A percentile compares a stretch with the other conserved stretches of the same genome.
Evolutionary conservation across 1,140 invertebrate species (phyloP).

Genomic region (Drosophila lacteicornis): DNA sequence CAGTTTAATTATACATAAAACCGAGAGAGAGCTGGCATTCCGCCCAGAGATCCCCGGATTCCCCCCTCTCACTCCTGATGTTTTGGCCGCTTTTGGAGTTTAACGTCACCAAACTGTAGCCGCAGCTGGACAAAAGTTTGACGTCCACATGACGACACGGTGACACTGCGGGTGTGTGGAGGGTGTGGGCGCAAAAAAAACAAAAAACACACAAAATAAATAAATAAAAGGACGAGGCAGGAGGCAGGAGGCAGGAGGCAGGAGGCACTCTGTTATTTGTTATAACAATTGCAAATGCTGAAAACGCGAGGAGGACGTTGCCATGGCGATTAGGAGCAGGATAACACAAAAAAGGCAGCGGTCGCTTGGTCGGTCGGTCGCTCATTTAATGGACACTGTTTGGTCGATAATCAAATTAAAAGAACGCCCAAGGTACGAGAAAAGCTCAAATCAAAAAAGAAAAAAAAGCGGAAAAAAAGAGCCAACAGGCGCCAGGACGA

Average conservation of each 20-base stretch:
- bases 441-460: conserved; percentile 8
- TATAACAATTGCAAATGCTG: conserved; percentile 75
- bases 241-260: not conserved
- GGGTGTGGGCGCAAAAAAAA: conserved; percentile 4
- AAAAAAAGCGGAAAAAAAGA: conserved; percentile 9
- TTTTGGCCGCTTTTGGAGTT: conserved; percentile 2
- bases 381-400: conserved; percentile 84
- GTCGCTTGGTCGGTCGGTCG: conserved; percentile 57
- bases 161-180: conserved; percentile 46
- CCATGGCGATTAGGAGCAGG: conserved; percentile 65
- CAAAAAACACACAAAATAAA: conserved; percentile 4
- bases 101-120: conserved; percentile 38
- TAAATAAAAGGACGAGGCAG: conserved; percentile 1
- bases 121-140: conserved; percentile 80
- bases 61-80: too few species aligned
- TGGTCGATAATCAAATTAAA: conserved; percentile 85
- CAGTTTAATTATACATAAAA: conserved; percentile 56
- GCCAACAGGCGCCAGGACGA: conserved; percentile 39
- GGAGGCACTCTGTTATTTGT: conserved; percentile 70
- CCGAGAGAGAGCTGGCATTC: conserved; percentile 18
- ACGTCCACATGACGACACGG: conserved; percentile 78
- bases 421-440: conserved; percentile 32
- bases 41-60: conserved; percentile 5
- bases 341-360: conserved; percentile 58
- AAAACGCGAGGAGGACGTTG: conserved; percentile 67